These are phyloP conservation scores for Chauna torquata DNA, from an alignment of 2,113 vertebrate species.

Conservation along the genomic window DNA sequence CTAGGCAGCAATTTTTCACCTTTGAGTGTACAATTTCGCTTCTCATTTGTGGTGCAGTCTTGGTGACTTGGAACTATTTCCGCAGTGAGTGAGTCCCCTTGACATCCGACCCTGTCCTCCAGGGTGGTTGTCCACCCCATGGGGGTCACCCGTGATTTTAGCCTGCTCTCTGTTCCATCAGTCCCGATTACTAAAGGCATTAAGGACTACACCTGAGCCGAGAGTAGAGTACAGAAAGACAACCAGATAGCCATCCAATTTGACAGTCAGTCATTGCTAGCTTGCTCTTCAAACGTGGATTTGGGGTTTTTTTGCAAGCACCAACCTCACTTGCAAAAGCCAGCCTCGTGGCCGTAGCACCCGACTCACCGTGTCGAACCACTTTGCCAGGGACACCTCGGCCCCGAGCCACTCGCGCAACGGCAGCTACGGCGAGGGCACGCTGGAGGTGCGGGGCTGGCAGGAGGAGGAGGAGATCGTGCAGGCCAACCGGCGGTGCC, in stretches of 20 bases:
- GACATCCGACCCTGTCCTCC: neutral
- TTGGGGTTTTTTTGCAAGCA: neutral
- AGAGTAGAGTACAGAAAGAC: neutral
- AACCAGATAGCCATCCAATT: rapidly evolving
- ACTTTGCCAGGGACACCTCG: constrained; percentile 74
- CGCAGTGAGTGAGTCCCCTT: neutral
- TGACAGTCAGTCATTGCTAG: rapidly evolving
- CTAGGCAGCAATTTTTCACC: neutral
- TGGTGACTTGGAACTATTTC: neutral
- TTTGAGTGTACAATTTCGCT: neutral
- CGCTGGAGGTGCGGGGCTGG: constrained; percentile 80
- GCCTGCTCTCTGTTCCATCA: neutral
- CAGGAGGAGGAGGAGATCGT: constrained; percentile 85
- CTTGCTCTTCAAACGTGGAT: rapidly evolving
- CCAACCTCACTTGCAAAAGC: neutral
- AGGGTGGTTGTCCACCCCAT: neutral
- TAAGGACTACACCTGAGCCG: neutral
- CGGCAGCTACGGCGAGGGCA: constrained; percentile 80
- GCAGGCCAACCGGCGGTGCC: constrained; percentile 81
- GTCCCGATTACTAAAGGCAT: neutral
- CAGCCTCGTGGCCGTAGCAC: neutral
- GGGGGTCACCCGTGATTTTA: neutral
- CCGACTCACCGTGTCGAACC: neutral
- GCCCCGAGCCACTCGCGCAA: constrained; percentile 82
- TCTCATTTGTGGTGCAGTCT: neutral